Conservation (phyloP, 92 coral and sea anemone species). For the Phymanthus crucifer region DNA sequence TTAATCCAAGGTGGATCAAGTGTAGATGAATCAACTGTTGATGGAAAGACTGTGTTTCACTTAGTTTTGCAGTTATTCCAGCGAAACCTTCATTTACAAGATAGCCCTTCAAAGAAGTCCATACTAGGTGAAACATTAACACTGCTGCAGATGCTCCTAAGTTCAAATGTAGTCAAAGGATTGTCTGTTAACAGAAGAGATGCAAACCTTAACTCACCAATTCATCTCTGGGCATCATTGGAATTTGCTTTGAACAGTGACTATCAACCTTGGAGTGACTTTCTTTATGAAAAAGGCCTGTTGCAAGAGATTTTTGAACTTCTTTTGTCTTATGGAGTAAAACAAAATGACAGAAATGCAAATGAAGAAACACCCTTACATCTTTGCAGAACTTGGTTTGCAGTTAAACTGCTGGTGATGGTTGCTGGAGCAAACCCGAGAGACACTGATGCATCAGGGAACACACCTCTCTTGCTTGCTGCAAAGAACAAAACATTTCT, state of each 20-base stretch:
- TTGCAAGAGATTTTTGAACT: neutral
- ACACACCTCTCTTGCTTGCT: conserved; percentile 13
- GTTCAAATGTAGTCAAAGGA: too few relatives aligned
- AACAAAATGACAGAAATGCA: conserved; percentile 7
- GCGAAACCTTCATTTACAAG: too few relatives aligned
- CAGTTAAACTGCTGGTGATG: conserved; percentile 31
- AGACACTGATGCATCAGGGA: conserved; percentile 2
- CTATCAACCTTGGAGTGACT: neutral
- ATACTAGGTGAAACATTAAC: too few relatives aligned
- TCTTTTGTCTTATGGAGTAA: conserved; percentile 14
- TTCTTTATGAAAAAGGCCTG: neutral
- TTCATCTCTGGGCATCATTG: conserved; percentile 20
- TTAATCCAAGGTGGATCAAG: too few relatives aligned
- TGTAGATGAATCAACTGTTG: too few relatives aligned
- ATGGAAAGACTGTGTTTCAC: too few relatives aligned
- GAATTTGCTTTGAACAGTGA: neutral
- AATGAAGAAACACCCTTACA: too few relatives aligned
- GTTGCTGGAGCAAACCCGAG: neutral
- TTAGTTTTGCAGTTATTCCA: too few relatives aligned
- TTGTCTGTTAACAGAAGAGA: neutral
- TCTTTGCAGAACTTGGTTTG: conserved; percentile 34
- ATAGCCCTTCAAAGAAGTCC: too few relatives aligned
- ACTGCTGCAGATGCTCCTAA: too few relatives aligned
- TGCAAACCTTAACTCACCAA: conserved; percentile 1
- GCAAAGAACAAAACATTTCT: conserved; percentile 1